Percentiles rank a stretch among this genome's conserved stretches.
Conservation (phyloP, 2,888 invertebrate genomes). For the Halictus ligatus region DNA sequence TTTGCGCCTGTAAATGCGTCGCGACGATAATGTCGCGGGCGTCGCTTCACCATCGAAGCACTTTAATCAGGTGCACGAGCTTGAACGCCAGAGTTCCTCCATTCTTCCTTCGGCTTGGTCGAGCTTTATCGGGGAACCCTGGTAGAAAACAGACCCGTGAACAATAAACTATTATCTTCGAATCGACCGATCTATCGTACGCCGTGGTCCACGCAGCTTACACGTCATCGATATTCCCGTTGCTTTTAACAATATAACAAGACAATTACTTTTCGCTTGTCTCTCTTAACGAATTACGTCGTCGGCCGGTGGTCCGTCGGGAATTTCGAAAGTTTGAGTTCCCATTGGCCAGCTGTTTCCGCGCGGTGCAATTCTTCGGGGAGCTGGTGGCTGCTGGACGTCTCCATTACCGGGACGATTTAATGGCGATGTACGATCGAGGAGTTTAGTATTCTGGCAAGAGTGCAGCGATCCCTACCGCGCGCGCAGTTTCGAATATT, state of each 20-base stretch:
- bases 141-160: background rate
- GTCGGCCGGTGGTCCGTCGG: background rate
- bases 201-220: background rate
- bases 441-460: background rate
- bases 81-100: slow-evolving; percentile 10
- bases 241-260: too few species aligned
- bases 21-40: slow-evolving; percentile 63
- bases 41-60: slow-evolving; percentile 52
- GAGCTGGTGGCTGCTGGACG: background rate
- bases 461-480: background rate
- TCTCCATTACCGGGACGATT: slow-evolving; percentile 7
- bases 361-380: background rate
- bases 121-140: background rate
- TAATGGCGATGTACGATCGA: slow-evolving; percentile 3
- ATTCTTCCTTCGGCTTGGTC: background rate
- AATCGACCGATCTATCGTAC: background rate
- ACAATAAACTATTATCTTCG: slow-evolving; percentile 7
- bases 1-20: slow-evolving; percentile 57
- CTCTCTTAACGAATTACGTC: background rate
- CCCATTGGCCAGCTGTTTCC: background rate
- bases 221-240: too few species aligned
- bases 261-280: too few species aligned
- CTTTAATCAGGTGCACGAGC: slow-evolving; percentile 55
- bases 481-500: slow-evolving; percentile 10
- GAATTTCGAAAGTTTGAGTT: background rate